phyloP scores from a whole-genome alignment of 2,888 invertebrate genomes.

The Geotrupes spiniger region DNA sequence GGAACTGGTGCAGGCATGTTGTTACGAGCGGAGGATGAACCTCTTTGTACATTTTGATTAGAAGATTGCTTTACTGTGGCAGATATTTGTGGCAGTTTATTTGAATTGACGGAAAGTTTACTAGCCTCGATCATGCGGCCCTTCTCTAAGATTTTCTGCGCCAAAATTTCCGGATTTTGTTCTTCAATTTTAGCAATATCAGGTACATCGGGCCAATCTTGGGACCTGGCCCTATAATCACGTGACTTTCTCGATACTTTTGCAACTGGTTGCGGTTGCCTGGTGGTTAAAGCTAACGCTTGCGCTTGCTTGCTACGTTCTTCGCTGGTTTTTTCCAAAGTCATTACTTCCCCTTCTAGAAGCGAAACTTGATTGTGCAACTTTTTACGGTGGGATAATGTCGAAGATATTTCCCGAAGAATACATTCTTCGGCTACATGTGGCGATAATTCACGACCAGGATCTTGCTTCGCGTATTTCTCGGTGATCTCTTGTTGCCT shows the following conservation, averaged over 20 bases:
- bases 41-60: slow-evolving; percentile 11
- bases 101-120: slow-evolving; percentile 53
- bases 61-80: slow-evolving; percentile 27
- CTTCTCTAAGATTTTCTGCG: slow-evolving; percentile 86
- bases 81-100: slow-evolving; percentile 30
- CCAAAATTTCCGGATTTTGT: slow-evolving; percentile 85
- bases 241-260: slow-evolving; percentile 59
- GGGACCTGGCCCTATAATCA: slow-evolving; percentile 76
- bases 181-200: slow-evolving; percentile 89
- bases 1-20: slow-evolving; percentile 45
- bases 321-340: slow-evolving; percentile 69
- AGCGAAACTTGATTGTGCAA: slow-evolving; percentile 77
- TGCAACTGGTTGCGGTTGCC: slow-evolving; percentile 39
- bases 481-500: slow-evolving; percentile 75
- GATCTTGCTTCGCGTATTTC: slow-evolving; percentile 61
- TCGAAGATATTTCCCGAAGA: slow-evolving; percentile 81
- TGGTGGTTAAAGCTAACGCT: slow-evolving; percentile 29
- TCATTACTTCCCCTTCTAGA: slow-evolving; percentile 74
- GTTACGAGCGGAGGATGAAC: slow-evolving; percentile 21
- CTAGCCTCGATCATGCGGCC: slow-evolving; percentile 87
- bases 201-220: slow-evolving; percentile 90
- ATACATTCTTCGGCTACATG: slow-evolving; percentile 77
- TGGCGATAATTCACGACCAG: slow-evolving; percentile 61
- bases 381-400: slow-evolving; percentile 78
- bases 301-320: slow-evolving; percentile 56